phyloP scores from a whole-genome alignment of 2,888 invertebrate genomes.

The Ophion obscuratus region DNA sequence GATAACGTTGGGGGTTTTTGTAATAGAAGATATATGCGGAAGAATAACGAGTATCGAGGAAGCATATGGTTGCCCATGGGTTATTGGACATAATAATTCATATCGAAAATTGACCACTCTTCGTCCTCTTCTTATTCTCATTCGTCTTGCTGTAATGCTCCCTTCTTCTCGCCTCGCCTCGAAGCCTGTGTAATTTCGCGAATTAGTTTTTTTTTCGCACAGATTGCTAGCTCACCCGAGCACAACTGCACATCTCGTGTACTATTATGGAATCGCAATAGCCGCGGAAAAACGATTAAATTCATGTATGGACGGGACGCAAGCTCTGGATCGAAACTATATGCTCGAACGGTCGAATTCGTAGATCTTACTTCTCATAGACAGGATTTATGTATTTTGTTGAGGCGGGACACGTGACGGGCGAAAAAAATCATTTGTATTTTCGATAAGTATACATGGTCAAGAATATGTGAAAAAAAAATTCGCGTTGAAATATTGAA shows the following conservation, averaged over 20 bases:
- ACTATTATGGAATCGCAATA: conserved; percentile 8
- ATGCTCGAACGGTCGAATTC: background rate
- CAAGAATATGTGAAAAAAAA: too few species aligned
- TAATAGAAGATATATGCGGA: conserved; percentile 21
- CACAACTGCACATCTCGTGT: conserved; percentile 34
- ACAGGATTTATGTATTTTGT: background rate
- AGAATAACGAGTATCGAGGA: conserved; percentile 11
- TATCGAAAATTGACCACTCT: conserved; percentile 63
- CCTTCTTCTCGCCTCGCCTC: conserved; percentile 20
- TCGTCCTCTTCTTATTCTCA: conserved; percentile 29
- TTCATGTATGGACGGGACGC: background rate
- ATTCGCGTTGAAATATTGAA: too few species aligned
- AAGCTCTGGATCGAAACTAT: background rate
- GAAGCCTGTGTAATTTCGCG: conserved; percentile 51
- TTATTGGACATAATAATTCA: conserved; percentile 65
- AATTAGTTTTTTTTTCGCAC: conserved; percentile 54
- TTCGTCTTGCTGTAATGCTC: conserved; percentile 11
- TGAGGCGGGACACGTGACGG: too few species aligned
- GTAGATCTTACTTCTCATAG: background rate
- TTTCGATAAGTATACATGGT: too few species aligned
- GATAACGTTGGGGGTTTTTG: conserved; percentile 9
- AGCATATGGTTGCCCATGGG: conserved; percentile 57
- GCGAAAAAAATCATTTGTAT: too few species aligned
- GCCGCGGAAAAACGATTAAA: conserved; percentile 20
- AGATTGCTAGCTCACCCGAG: conserved; percentile 48